Conservation (phyloP, 2,888 invertebrate genomes). For the Mystacides longicornis region DNA sequence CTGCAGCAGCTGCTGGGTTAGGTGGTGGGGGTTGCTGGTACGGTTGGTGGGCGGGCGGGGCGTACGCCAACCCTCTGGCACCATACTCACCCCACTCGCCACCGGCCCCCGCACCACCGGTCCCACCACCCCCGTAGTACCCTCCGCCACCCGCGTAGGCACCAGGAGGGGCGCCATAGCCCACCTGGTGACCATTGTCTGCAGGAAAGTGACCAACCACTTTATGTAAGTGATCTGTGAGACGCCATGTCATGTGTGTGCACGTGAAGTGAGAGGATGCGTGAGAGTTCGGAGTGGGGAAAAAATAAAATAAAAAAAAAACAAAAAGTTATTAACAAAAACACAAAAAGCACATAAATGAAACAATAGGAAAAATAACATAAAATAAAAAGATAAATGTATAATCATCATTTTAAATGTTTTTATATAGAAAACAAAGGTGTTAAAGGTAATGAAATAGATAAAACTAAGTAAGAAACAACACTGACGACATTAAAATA, state of each 20-base stretch:
- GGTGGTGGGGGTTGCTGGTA: conserved; percentile 40
- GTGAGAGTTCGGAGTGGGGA: background rate
- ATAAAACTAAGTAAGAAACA: background rate
- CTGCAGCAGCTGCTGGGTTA: conserved; percentile 26
- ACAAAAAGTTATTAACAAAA: background rate
- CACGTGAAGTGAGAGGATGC: background rate
- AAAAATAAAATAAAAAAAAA: background rate
- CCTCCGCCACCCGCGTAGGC: conserved; percentile 36
- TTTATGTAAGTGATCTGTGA: conserved; percentile 16
- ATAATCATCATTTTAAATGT: background rate
- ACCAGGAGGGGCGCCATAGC: conserved; percentile 38
- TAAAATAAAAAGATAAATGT: background rate
- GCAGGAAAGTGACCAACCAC: conserved; percentile 24
- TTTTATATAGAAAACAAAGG: background rate
- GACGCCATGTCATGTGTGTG: background rate
- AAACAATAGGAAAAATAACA: background rate
- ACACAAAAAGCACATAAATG: background rate
- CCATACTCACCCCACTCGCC: conserved; percentile 47
- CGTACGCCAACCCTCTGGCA: conserved; percentile 45
- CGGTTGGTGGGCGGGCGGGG: conserved; percentile 47
- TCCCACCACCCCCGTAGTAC: conserved; percentile 43
- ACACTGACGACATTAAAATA: too few relatives aligned
- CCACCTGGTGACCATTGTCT: conserved; percentile 49
- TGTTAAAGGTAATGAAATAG: too few relatives aligned
- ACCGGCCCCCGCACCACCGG: conserved; percentile 40